Evolutionary conservation across 2,113 vertebrate species (phyloP).

Genomic region (Paracanthobrama guichenoti): DNA sequence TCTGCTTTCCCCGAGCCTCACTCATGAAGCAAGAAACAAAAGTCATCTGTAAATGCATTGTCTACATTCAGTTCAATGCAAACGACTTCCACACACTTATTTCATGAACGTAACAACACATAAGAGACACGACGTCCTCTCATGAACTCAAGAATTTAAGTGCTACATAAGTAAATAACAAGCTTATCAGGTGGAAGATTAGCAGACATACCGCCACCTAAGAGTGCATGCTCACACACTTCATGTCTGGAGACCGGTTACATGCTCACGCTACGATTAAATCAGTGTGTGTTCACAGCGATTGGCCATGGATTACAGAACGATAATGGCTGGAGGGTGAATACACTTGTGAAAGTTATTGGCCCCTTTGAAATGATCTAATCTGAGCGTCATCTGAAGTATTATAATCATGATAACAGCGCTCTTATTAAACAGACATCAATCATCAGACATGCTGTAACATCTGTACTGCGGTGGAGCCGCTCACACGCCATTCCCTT

Average conservation of each 20-base stretch:
- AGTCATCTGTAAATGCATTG: too few relatives aligned
- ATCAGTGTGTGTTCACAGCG: neutral
- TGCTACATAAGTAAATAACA: neutral
- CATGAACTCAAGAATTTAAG: neutral
- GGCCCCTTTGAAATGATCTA: neutral
- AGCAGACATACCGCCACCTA: neutral
- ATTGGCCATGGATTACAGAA: neutral
- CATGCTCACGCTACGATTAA: neutral
- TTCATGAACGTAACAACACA: too few relatives aligned
- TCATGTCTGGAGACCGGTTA: too few relatives aligned
- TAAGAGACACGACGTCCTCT: too few relatives aligned
- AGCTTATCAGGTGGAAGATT: slow-evolving; percentile 1
- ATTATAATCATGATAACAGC: neutral
- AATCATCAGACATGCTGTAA: neutral
- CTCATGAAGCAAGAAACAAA: too few relatives aligned
- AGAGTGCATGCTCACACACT: neutral
- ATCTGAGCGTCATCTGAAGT: neutral
- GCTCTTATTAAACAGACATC: neutral
- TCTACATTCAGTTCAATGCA: neutral
- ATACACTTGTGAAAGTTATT: neutral
- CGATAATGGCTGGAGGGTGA: neutral
- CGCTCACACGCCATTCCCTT: neutral
- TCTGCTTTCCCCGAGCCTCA: neutral
- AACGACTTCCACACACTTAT: too few relatives aligned
- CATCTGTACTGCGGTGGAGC: neutral